A percentile compares a stretch with the other conserved stretches of the same genome.
Conservation (phyloP, 2,888 invertebrate genomes). For the Mycalesis mineus region DNA sequence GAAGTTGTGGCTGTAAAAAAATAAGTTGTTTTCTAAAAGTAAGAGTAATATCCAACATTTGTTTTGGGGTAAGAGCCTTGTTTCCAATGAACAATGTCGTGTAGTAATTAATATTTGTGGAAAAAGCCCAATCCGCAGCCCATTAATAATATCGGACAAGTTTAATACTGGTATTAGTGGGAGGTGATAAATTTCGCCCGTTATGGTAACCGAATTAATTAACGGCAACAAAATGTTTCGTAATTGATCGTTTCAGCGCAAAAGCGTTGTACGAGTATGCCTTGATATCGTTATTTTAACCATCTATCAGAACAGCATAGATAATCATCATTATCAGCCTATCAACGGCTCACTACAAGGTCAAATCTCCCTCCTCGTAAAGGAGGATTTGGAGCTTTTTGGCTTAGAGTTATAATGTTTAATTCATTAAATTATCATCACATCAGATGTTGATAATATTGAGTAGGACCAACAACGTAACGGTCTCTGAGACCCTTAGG, state of each 20-base stretch:
- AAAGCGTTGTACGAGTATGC: background rate
- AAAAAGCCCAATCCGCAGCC: background rate
- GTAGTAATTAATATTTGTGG: background rate
- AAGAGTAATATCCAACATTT: background rate
- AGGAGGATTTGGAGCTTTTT: too few relatives aligned
- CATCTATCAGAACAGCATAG: too few relatives aligned
- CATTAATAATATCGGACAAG: background rate
- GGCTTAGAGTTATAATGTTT: too few relatives aligned
- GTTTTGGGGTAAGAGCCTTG: background rate
- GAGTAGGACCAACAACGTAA: too few relatives aligned
- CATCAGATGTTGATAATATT: too few relatives aligned
- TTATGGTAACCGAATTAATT: slow-evolving; percentile 17
- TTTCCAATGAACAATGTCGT: background rate
- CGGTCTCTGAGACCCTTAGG: too few relatives aligned
- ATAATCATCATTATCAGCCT: too few relatives aligned
- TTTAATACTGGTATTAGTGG: slow-evolving; percentile 2
- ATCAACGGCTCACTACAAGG: too few relatives aligned
- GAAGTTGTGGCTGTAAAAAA: too few relatives aligned
- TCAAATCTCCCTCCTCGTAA: too few relatives aligned
- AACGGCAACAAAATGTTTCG: slow-evolving; percentile 16
- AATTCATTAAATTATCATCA: too few relatives aligned
- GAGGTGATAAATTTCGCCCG: slow-evolving; percentile 2
- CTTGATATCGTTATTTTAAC: too few relatives aligned
- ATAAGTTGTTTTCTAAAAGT: background rate
- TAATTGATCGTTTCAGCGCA: slow-evolving; percentile 22